A percentile compares a stretch with the other conserved stretches of the same genome.
Conservation (phyloP, 2,888 invertebrate genomes). For the Amblyjoppa fuscipennis region DNA sequence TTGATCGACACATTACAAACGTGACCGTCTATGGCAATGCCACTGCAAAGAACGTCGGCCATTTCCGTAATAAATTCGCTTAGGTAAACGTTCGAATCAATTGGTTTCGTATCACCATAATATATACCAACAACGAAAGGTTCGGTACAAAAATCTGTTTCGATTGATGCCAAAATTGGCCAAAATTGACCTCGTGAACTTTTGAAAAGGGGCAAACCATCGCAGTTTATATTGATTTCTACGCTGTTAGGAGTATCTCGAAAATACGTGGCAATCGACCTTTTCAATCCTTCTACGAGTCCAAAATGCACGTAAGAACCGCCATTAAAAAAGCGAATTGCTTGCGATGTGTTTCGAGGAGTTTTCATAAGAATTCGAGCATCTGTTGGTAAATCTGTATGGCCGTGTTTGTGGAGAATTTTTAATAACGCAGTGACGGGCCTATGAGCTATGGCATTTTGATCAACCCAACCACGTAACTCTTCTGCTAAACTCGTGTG, state of each 20-base stretch:
- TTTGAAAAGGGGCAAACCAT: slow-evolving; percentile 71
- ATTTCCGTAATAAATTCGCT: too few relatives aligned
- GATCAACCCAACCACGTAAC: slow-evolving; percentile 32
- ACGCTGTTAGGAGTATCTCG: slow-evolving; percentile 37
- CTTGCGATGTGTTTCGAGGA: slow-evolving; percentile 36
- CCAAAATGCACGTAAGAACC: slow-evolving; percentile 64
- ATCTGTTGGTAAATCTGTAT: slow-evolving; percentile 44
- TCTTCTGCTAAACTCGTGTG: slow-evolving; percentile 36
- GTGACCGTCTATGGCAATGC: too few relatives aligned
- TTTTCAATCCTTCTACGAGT: slow-evolving; percentile 47
- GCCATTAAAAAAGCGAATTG: slow-evolving; percentile 42
- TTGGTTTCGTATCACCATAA: too few relatives aligned
- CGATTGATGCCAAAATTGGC: slow-evolving; percentile 68
- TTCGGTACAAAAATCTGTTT: slow-evolving; percentile 45
- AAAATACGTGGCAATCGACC: slow-evolving; percentile 55
- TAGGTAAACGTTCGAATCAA: too few relatives aligned
- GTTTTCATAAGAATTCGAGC: slow-evolving; percentile 62
- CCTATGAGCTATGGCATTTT: slow-evolving; percentile 35
- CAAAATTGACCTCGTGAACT: slow-evolving; percentile 72
- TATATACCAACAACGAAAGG: too few relatives aligned
- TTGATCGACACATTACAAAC: slow-evolving; percentile 44
- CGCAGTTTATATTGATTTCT: slow-evolving; percentile 69
- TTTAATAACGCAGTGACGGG: slow-evolving; percentile 25
- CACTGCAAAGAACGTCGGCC: too few relatives aligned
- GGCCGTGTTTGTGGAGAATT: slow-evolving; percentile 46